Percentiles rank a stretch among this genome's conserved stretches.
Evolutionary conservation across 2,888 invertebrate genomes (phyloP).

Genomic region (Incurvaria masculella): DNA sequence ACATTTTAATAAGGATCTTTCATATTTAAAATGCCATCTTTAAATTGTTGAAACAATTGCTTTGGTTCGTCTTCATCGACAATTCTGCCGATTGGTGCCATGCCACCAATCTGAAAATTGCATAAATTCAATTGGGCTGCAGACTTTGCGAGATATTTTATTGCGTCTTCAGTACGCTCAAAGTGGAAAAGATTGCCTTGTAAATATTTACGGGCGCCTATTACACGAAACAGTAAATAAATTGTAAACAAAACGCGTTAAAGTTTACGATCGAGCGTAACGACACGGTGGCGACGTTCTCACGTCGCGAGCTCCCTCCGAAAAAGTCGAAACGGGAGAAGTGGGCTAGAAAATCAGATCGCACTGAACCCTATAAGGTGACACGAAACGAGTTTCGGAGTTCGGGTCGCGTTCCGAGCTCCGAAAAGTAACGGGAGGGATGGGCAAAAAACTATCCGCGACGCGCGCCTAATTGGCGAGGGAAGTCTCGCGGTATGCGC

Average conservation of each 20-base stretch:
- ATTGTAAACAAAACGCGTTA: background rate
- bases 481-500: background rate
- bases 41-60: too few relatives aligned
- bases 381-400: conserved; percentile 36
- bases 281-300: background rate
- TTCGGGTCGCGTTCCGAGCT: conserved; percentile 31
- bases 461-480: background rate
- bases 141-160: too few relatives aligned
- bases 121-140: too few relatives aligned
- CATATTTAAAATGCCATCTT: too few relatives aligned
- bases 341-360: conserved; percentile 50
- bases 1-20: too few relatives aligned
- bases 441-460: conserved; percentile 26
- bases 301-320: conserved; percentile 10
- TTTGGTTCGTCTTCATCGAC: too few relatives aligned
- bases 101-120: too few relatives aligned
- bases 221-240: background rate
- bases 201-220: background rate
- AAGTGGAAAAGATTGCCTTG: background rate
- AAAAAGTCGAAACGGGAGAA: conserved; percentile 37
- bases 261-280: background rate
- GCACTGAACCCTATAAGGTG: conserved; percentile 31
- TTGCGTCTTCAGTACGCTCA: too few relatives aligned
- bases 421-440: conserved; percentile 42
- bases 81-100: too few relatives aligned